Base-by-base conservation (phyloP, 2,888 invertebrate genomes). In the Muscina levida region DNA sequence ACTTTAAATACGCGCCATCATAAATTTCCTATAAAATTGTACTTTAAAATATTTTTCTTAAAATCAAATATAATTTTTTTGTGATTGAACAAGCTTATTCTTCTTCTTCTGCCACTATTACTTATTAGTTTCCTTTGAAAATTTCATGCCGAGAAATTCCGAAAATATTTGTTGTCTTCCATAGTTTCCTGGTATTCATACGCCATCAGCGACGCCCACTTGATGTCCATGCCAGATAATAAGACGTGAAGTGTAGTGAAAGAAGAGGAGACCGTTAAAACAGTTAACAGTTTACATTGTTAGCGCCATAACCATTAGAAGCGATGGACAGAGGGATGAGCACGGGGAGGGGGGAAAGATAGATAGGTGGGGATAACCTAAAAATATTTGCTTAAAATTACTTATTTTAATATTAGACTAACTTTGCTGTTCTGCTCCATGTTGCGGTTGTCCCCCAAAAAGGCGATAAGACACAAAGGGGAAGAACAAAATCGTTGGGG, bases 281-380 rank as follows among this genome's bases (percentile, higher is more conserved):
- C 68, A 80, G 37, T 59, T 37, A 62, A 80, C 80, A 80, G 80
- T 77, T 77, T 77, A 77, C 70, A 73, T 77, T 31, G 68, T 37
- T 26, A 81, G 81, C 81, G 81, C 81, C 81, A 81, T 81, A 81
- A 81, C 81, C 77, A 75, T 81, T 81, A 72, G 48, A 31, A 31
- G 67, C 68, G 75, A n/a, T n/a, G n/a, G n/a, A n/a, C 8, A 31
- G 8, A 31, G 31, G 31, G 31, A 5, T 31, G 31, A 8, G 31
- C n/a, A n/a, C n/a, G n/a, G 3, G 31, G 31, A 31, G 31, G 31
- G 8, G 31, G 31, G 8, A 31, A 8, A 31, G 31, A 31, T 31
- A 8, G 31, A 31, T 8, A 31, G 22, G 56, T 57, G 46, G 70
- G 70, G 48, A 31, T 48, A 73, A 77, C 62, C 74, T 8, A 59